Conservation (phyloP, 2,797 vertebrate species). For the Pagetopsis macropterus region DNA sequence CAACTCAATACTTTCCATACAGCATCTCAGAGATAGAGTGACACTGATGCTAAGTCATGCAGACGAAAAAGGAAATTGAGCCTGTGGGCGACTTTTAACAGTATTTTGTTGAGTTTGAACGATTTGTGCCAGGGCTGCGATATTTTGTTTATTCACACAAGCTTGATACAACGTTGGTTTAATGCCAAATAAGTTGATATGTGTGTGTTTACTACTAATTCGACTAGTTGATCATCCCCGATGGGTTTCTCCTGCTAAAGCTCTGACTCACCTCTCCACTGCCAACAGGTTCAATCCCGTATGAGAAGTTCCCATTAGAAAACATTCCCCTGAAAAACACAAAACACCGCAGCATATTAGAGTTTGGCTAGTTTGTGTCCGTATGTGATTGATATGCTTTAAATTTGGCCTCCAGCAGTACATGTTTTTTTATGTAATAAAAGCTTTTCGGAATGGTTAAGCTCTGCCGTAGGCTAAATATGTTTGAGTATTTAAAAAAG, state of each 20-base stretch:
- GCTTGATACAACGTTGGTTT: not conserved
- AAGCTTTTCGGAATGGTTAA: no score
- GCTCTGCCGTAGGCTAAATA: not conserved
- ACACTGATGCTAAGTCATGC: constrained; percentile 36
- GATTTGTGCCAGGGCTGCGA: not conserved
- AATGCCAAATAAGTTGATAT: constrained; percentile 6
- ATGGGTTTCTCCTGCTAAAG: not conserved
- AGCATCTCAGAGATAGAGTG: constrained; percentile 58
- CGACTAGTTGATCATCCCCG: not conserved
- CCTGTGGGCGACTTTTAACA: not conserved
- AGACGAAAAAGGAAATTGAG: constrained; percentile 22
- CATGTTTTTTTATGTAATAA: not conserved
- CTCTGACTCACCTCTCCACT: constrained; percentile 73
- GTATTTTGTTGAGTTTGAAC: constrained; percentile 14
- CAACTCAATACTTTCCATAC: constrained; percentile 63
- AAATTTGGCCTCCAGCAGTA: not conserved
- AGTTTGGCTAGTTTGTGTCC: not conserved
- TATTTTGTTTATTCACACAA: not conserved
- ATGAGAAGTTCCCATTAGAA: constrained; percentile 90
- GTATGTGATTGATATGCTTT: no score
- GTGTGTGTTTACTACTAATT: constrained; percentile 10
- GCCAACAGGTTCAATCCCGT: constrained; percentile 86
- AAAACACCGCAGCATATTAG: constrained; percentile 10
- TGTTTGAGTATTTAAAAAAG: not conserved
- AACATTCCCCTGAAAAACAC: constrained; percentile 88